A percentile compares a stretch with the other conserved stretches of the same genome.
These are phyloP conservation scores for Epizoanthus fatuus DNA, from an alignment of 92 coral and sea anemone genomes.

Conservation along the genomic window DNA sequence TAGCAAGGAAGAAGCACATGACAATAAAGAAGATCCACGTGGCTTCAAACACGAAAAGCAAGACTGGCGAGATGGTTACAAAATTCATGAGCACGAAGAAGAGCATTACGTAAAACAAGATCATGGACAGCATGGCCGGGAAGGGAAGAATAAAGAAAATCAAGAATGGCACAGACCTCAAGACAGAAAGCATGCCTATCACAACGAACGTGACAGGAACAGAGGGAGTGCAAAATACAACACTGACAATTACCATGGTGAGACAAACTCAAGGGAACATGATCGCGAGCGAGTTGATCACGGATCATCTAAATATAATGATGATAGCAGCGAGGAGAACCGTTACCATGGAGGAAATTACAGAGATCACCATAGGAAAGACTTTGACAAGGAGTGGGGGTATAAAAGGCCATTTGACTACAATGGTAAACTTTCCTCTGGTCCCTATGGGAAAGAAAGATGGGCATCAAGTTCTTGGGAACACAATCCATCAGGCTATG, in stretches of 20 bases:
- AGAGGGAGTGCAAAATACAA: too few relatives aligned
- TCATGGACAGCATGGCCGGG: not conserved
- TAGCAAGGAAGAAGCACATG: not conserved
- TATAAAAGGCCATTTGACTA: not conserved
- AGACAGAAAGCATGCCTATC: not conserved
- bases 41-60: not conserved
- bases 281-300: slow-evolving; percentile 1
- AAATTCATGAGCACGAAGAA: not conserved
- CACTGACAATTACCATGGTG: not conserved
- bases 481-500: slow-evolving; percentile 10
- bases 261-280: not conserved
- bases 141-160: not conserved
- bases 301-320: not conserved
- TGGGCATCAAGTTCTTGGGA: not conserved
- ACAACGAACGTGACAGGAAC: not conserved
- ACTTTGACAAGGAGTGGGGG: not conserved
- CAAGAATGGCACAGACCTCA: not conserved
- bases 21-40: not conserved
- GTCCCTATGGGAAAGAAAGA: not conserved
- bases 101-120: not conserved
- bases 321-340: not conserved
- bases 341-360: not conserved
- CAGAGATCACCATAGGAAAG: not conserved
- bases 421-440: not conserved
- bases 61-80: not conserved